Base-by-base conservation (phyloP, 2,888 invertebrate species). In the Noctua pronuba region DNA sequence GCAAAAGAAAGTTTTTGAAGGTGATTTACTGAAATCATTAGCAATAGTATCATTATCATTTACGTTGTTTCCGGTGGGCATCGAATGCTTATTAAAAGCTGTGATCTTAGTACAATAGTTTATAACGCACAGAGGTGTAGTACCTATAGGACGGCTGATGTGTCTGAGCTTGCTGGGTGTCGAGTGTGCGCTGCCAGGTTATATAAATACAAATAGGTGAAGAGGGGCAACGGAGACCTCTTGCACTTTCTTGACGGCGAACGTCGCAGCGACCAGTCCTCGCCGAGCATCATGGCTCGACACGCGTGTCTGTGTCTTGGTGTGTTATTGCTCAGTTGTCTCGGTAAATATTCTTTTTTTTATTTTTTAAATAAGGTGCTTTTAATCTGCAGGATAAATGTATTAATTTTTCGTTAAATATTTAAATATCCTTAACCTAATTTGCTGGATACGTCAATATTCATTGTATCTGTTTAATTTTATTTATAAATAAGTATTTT, bases 131-230 rank as follows among this genome's bases (percentile, higher is more conserved):
- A 87, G 87, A 91, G 94, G 89, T 90, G 92, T 88, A 92, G 93
- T 92, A 91, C 91, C 91, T 91, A 92, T 90, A 94, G 93, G 93
- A 94, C 95, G 93, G 91, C 90, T 91, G 92, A 91, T 90, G 93
- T 91, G 88, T 92, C 86, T 89, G 89, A 91, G 90, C 89, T 90
- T 91, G 92, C 86, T 90, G 92, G 89, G 92, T 91, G 92, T 89
- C 88, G 90, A 91, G 90, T 89, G 91, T 90, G 90, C 91, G 91
- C 92, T 92, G 94, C 90, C 94, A 91, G 94, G 93, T 96, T 96
- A 96, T 96, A 96, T 96, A 96, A 96, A 96, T 95, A 96, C 95
- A 95, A 96, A 95, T 95, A 95, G 95, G 93, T 95, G 95, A 96
- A 96, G 96, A 96, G 96, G 96, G 96, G 96, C 96, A 93, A 90